Evolutionary conservation across 2,888 invertebrate species (phyloP).

Genomic region (Itoplectis maculator): DNA sequence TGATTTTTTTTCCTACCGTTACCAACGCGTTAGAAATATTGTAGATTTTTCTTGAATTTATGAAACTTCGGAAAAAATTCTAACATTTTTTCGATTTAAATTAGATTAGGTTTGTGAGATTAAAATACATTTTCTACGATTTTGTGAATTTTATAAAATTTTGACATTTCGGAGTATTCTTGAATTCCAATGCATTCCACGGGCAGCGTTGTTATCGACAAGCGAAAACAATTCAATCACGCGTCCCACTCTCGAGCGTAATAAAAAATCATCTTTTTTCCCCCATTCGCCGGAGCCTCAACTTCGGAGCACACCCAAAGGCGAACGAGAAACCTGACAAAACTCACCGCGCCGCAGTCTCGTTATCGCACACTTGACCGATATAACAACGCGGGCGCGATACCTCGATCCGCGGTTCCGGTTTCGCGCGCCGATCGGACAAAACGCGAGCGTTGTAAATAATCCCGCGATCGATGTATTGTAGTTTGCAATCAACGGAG

Average conservation of each 20-base stretch:
- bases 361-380: slow-evolving; percentile 20
- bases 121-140: neutral
- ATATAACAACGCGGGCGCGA: neutral
- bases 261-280: too few species aligned
- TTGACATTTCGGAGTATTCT: neutral
- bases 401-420: slow-evolving; percentile 21
- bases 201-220: too few species aligned
- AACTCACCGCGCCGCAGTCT: neutral
- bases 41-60: neutral
- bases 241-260: too few species aligned
- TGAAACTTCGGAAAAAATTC: neutral
- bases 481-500: slow-evolving; percentile 31
- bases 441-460: neutral
- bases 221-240: too few species aligned
- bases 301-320: neutral
- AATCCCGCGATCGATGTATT: slow-evolving; percentile 11
- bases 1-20: neutral
- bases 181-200: too few species aligned
- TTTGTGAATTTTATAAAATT: neutral
- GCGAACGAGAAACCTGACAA: neutral
- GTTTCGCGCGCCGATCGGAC: slow-evolving; percentile 23
- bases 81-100: neutral
- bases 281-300: neutral
- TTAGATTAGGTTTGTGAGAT: neutral
- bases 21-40: neutral